Conservation (phyloP, 2,113 vertebrate genomes). For the Oryzias woworae region DNA sequence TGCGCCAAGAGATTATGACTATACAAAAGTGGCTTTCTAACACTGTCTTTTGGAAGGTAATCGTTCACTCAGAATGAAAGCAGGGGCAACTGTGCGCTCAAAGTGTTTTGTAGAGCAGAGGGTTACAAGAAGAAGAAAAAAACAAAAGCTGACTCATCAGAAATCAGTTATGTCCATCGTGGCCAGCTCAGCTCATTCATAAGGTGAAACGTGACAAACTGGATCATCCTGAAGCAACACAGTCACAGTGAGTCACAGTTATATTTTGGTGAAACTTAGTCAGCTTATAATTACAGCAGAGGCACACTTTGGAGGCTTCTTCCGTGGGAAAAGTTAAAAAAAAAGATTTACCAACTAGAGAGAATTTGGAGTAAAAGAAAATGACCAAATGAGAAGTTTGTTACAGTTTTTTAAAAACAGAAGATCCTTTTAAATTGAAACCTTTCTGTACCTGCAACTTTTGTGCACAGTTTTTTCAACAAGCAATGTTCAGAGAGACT, state of each 20-base stretch:
- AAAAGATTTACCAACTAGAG: too few relatives aligned
- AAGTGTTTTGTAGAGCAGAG: too few relatives aligned
- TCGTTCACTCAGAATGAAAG: too few relatives aligned
- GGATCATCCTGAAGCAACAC: conserved; percentile 52
- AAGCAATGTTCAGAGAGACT: background rate
- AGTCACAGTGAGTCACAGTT: conserved; percentile 62
- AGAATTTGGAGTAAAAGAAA: too few relatives aligned
- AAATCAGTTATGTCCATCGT: conserved; percentile 18
- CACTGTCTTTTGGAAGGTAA: too few relatives aligned
- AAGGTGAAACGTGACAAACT: conserved; percentile 70
- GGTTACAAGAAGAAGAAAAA: too few relatives aligned
- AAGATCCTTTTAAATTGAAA: background rate
- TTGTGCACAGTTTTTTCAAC: background rate
- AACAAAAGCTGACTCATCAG: too few relatives aligned
- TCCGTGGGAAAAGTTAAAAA: too few relatives aligned
- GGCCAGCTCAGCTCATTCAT: conserved; percentile 60
- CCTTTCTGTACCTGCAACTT: conserved; percentile 3
- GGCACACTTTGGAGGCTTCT: conserved; percentile 11
- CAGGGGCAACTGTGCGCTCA: too few relatives aligned
- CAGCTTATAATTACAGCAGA: conserved; percentile 56
- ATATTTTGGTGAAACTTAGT: conserved; percentile 27
- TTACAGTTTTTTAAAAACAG: background rate
- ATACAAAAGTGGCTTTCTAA: too few relatives aligned
- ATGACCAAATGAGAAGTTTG: background rate
- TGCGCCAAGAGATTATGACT: too few relatives aligned